These are phyloP conservation scores for Vannuccia rotundouncinata DNA, from an alignment of 2,888 invertebrate species.

Conservation along the genomic window DNA sequence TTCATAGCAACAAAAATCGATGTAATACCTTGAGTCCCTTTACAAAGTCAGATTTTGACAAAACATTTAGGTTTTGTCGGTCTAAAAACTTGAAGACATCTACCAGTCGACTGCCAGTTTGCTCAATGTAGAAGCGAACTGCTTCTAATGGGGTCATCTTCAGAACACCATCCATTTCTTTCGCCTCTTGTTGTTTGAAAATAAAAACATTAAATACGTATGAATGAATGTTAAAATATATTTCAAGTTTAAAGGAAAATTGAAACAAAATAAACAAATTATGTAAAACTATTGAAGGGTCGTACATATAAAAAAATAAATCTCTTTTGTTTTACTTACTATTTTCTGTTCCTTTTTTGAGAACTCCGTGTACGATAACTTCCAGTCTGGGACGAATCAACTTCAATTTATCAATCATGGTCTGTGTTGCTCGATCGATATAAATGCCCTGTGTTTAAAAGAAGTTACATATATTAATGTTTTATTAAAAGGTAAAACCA, in stretches of 20 bases:
- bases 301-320: too few species aligned
- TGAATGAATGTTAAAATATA: too few species aligned
- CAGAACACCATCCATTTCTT: background rate
- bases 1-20: too few species aligned
- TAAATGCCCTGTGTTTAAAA: background rate
- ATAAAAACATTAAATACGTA: too few species aligned
- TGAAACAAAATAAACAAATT: too few species aligned
- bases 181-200: too few species aligned
- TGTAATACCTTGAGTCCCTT: background rate
- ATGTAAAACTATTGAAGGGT: too few species aligned
- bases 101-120: constrained; percentile 11
- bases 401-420: background rate
- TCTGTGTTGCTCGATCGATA: background rate
- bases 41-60: constrained; percentile 1
- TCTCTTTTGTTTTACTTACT: background rate
- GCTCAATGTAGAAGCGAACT: constrained; percentile 2
- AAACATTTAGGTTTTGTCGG: background rate
- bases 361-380: background rate
- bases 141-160: background rate
- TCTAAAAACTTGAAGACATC: constrained; percentile 18
- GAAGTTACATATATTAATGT: too few species aligned
- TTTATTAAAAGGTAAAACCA: too few species aligned
- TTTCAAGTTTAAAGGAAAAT: too few species aligned
- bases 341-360: background rate
- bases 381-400: background rate